Base-by-base conservation (phyloP, 2,797 vertebrate species). In the Harpagifer antarcticus region DNA sequence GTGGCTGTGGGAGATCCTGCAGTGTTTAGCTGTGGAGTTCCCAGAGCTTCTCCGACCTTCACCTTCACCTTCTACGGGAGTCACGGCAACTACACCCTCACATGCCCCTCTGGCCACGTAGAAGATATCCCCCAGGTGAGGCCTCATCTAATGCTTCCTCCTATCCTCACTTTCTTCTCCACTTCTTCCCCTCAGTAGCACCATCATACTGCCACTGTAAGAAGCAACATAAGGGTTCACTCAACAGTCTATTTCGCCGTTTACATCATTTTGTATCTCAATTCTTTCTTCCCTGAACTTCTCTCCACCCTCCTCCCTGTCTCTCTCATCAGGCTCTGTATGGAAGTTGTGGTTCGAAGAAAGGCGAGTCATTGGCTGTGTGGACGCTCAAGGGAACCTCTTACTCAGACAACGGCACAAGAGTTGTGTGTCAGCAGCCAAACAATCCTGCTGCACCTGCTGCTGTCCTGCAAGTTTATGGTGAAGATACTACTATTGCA, bases 351-450 rank as follows among this genome's bases (percentile, higher is more conserved):
- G 16, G 65, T 0, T 23, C 55, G 16, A 74, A 57, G 17, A 16
- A 48, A 0, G 72, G 31, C 48, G 52, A 88, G 76, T 78, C 70
- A 0, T 0, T 85, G 79, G 92, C 91, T 43, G 44, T 76, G 7
- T 94, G 86, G 92, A 82, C 55, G 14, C 60, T 93, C 53, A 83
- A 62, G 33, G 86, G 76, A 74, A 87, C 90, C 0, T 87, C 88
- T 1, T 54, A 71, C 17, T 79, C 80, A 0, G 84, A 91, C 86
- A 88, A 91, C 2, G 61, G 71, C 69, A 82, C 87, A 19, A 53
- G 1, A 54, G 86, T 90, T 3, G 19, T 72, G 0, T 94, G 93
- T 74, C 87, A 79, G 54, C 73, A 73, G 68, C n/a, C 6, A 2
- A 14, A 40, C 0, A 43, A 74, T 56, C 61, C 63, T 0, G 37